These are phyloP conservation scores for Rhincodon typus DNA, from an alignment of 2,797 vertebrate genomes.

Conservation along the genomic window DNA sequence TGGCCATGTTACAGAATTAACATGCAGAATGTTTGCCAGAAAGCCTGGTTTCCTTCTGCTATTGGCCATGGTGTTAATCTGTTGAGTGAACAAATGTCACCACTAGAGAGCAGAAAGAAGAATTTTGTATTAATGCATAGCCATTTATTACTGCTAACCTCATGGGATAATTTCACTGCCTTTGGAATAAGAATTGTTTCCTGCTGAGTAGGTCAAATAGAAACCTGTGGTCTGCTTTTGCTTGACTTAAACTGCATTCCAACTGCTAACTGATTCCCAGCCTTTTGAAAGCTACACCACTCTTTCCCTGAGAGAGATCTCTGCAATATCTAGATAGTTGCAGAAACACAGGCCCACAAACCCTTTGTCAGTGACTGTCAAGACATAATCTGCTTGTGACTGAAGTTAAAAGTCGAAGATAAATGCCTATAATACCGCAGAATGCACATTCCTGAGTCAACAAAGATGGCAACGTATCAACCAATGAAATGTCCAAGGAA, in stretches of 20 bases:
- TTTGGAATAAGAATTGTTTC: background rate
- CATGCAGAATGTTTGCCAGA: background rate
- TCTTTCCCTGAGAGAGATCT: background rate
- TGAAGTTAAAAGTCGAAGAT: background rate
- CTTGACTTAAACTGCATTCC: background rate
- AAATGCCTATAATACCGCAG: background rate
- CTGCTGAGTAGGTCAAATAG: background rate
- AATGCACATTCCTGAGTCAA: background rate
- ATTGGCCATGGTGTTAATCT: background rate
- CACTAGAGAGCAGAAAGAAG: background rate
- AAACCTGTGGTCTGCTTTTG: background rate
- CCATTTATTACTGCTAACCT: background rate
- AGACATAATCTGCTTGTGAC: background rate
- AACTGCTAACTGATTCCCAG: background rate
- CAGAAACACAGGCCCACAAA: too few relatives aligned
- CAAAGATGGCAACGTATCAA: background rate
- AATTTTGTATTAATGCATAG: background rate
- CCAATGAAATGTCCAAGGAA: background rate
- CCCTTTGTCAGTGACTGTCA: too few relatives aligned
- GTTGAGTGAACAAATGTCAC: background rate
- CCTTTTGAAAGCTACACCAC: background rate
- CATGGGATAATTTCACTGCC: background rate
- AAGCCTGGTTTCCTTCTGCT: background rate
- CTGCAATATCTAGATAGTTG: background rate
- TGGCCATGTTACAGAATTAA: background rate